phyloP scores from a whole-genome alignment of 2,113 vertebrate species.

The Acanthochromis polyacanthus region DNA sequence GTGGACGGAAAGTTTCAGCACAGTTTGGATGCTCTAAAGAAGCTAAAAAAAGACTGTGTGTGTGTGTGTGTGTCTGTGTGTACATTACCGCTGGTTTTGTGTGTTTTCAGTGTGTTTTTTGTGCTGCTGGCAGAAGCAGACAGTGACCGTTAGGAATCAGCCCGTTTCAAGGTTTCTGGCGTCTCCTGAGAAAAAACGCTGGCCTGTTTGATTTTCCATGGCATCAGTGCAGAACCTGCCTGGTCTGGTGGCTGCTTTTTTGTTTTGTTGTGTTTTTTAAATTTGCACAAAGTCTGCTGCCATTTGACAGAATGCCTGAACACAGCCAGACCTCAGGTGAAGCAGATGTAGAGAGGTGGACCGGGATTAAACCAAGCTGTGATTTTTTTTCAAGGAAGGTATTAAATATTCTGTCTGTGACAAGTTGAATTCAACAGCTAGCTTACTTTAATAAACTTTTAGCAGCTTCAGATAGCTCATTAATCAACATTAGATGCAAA shows the following conservation, averaged over 20 bases:
- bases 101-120: too few relatives aligned
- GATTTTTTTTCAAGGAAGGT: too few relatives aligned
- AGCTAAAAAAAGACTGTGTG: too few relatives aligned
- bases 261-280: too few relatives aligned
- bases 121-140: slow-evolving; percentile 16
- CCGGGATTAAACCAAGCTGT: too few relatives aligned
- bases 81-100: too few relatives aligned
- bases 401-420: too few relatives aligned
- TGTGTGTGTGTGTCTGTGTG: too few relatives aligned
- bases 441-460: too few relatives aligned
- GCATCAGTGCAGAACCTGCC: slow-evolving; percentile 44
- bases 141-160: slow-evolving; percentile 18
- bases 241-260: slow-evolving; percentile 17
- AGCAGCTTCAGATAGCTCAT: too few relatives aligned
- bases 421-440: too few relatives aligned
- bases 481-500: too few relatives aligned
- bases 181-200: slow-evolving; percentile 58
- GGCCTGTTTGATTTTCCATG: slow-evolving; percentile 68
- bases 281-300: not conserved
- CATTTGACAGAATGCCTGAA: slow-evolving; percentile 1
- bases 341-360: not conserved
- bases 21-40: slow-evolving; percentile 21
- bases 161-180: slow-evolving; percentile 29
- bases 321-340: not conserved
- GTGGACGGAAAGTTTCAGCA: slow-evolving; percentile 41